Percentiles rank a stretch among this genome's conserved stretches.
Conservation (phyloP, 2,797 vertebrate genomes). For the Spinus olivaceus region DNA sequence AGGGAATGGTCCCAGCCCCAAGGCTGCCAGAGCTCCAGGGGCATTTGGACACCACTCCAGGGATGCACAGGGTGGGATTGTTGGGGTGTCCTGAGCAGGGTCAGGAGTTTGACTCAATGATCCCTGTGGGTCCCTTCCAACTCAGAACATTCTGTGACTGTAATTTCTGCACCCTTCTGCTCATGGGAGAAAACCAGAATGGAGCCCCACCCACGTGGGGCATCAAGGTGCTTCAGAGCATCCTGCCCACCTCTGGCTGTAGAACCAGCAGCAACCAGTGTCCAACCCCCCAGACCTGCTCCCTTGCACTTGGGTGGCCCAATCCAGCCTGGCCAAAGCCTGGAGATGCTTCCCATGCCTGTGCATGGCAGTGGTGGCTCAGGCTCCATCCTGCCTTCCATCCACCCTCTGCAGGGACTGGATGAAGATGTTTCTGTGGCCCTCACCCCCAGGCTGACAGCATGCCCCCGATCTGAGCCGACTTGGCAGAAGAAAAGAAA, state of each 20-base stretch:
- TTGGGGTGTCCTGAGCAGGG: neutral
- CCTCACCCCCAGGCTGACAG: slow-evolving; percentile 81
- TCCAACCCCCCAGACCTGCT: fast-evolving
- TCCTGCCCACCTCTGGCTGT: neutral
- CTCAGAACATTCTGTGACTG: neutral
- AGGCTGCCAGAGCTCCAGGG: neutral
- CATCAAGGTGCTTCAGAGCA: neutral
- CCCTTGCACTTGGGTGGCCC: fast-evolving
- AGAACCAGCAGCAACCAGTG: neutral
- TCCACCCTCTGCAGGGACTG: neutral
- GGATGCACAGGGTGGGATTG: neutral
- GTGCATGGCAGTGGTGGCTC: fast-evolving
- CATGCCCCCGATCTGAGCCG: neutral
- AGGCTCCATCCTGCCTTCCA: neutral
- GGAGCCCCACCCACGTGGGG: fast-evolving
- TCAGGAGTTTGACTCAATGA: too few species aligned
- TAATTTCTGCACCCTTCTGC: neutral
- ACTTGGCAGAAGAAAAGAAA: slow-evolving; percentile 7
- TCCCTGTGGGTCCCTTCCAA: neutral
- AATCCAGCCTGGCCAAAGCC: neutral
- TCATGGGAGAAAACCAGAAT: fast-evolving
- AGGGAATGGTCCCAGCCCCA: fast-evolving
- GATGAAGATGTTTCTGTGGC: slow-evolving; percentile 83
- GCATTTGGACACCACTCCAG: fast-evolving
- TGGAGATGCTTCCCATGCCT: neutral